These are phyloP conservation scores for Pseudolaguvia tuberculata DNA, from an alignment of 2,113 vertebrate species.

Conservation along the genomic window DNA sequence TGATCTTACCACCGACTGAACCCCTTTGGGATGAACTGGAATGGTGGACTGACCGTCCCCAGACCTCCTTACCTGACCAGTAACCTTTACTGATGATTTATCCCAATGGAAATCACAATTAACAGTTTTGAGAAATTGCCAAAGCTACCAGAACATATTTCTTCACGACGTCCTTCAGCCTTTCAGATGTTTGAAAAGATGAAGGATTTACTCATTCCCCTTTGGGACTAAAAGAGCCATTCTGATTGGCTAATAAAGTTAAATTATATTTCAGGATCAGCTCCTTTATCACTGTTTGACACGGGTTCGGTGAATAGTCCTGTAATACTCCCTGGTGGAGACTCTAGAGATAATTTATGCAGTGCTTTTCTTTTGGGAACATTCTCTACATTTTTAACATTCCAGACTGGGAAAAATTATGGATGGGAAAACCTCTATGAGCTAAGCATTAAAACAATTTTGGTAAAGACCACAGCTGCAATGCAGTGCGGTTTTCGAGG, in stretches of 20 bases:
- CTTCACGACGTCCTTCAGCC: no score
- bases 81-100: neutral
- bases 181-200: neutral
- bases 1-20: no score
- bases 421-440: slow-evolving; percentile 42
- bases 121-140: neutral
- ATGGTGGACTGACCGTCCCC: no score
- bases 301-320: neutral
- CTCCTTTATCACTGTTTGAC: neutral
- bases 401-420: slow-evolving; percentile 37
- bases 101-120: neutral
- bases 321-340: neutral
- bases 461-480: slow-evolving; percentile 25
- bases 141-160: neutral
- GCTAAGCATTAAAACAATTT: slow-evolving; percentile 31
- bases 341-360: slow-evolving; percentile 12
- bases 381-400: slow-evolving; percentile 38
- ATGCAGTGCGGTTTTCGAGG: neutral
- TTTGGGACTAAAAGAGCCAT: neutral
- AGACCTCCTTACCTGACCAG: no score
- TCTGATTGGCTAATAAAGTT: neutral
- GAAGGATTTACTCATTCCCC: neutral
- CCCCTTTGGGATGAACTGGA: no score
- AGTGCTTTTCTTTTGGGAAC: slow-evolving; percentile 7
- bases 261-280: neutral